phyloP scores from a whole-genome alignment of 2,888 invertebrate species.

The Onthophagus sagittarius region DNA sequence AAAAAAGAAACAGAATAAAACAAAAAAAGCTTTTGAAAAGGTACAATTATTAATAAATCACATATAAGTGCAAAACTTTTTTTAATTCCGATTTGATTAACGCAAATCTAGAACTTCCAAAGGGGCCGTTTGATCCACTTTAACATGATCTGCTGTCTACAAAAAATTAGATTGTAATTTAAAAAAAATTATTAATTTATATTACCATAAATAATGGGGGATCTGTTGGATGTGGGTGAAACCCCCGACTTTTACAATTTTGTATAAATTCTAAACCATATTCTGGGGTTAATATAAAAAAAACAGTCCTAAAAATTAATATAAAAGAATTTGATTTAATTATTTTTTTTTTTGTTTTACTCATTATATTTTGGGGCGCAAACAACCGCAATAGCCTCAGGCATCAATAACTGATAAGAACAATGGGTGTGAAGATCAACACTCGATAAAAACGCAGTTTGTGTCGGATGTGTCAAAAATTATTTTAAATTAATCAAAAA shows the following conservation, averaged over 20 bases:
- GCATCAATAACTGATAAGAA: conserved; percentile 94
- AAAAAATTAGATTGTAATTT: too few relatives aligned
- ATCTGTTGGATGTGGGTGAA: conserved; percentile 91
- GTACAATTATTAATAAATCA: conserved; percentile 18
- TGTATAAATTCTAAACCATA: conserved; percentile 86
- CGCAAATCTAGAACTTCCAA: conserved; percentile 24
- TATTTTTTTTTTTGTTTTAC: conserved; percentile 54
- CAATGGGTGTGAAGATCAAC: conserved; percentile 97
- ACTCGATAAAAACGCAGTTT: conserved; percentile 95
- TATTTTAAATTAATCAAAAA: too few relatives aligned
- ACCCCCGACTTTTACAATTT: conserved; percentile 78
- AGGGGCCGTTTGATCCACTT: conserved; percentile 18
- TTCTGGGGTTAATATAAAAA: conserved; percentile 82
- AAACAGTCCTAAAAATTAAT: conserved; percentile 66
- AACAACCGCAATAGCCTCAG: conserved; percentile 95
- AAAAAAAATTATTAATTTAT: too few relatives aligned
- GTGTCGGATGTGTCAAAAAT: conserved; percentile 90
- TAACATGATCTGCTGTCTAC: conserved; percentile 22
- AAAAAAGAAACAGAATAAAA: not conserved
- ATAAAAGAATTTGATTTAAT: conserved; percentile 14
- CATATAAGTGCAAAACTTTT: conserved; percentile 18
- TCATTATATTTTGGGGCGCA: conserved; percentile 90
- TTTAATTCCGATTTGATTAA: conserved; percentile 6
- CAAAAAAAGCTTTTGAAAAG: conserved; percentile 13
- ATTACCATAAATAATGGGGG: conserved; percentile 77